phyloP scores from a whole-genome alignment of 2,797 vertebrate species.

The Champsocephalus esox region DNA sequence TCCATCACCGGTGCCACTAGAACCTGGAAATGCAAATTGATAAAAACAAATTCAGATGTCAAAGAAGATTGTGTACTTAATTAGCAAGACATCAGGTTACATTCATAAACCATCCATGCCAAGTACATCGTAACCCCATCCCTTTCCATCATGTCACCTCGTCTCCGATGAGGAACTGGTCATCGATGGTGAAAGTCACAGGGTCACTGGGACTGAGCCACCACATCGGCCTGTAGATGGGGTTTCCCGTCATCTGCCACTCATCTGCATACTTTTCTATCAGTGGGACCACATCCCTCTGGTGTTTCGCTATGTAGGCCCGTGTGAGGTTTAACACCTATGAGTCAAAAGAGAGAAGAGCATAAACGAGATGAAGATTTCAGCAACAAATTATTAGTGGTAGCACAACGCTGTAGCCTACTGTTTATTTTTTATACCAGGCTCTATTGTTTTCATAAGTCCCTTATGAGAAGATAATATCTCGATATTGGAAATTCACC shows the following conservation, averaged over 20 bases:
- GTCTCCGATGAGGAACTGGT: constrained; percentile 94
- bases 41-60: constrained; percentile 30
- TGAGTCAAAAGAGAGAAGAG: not conserved
- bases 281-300: constrained; percentile 86
- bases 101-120: constrained; percentile 26
- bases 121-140: constrained; percentile 32
- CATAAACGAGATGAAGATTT: not conserved
- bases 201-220: constrained; percentile 91
- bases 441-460: too few species aligned
- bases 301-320: constrained; percentile 87
- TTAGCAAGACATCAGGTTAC: constrained; percentile 48
- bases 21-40: constrained; percentile 80
- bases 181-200: constrained; percentile 86
- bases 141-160: constrained; percentile 80
- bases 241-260: constrained; percentile 84
- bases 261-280: constrained; percentile 87
- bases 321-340: constrained; percentile 90
- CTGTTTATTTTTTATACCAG: too few species aligned
- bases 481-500: too few species aligned
- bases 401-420: too few species aligned
- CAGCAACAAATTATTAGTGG: not conserved
- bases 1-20: constrained; percentile 92
- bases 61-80: constrained; percentile 37
- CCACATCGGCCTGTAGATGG: constrained; percentile 91
- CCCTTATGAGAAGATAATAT: too few species aligned